Evolutionary conservation across 2,888 invertebrate genomes (phyloP).

Genomic region (Flexamia atlantica): DNA sequence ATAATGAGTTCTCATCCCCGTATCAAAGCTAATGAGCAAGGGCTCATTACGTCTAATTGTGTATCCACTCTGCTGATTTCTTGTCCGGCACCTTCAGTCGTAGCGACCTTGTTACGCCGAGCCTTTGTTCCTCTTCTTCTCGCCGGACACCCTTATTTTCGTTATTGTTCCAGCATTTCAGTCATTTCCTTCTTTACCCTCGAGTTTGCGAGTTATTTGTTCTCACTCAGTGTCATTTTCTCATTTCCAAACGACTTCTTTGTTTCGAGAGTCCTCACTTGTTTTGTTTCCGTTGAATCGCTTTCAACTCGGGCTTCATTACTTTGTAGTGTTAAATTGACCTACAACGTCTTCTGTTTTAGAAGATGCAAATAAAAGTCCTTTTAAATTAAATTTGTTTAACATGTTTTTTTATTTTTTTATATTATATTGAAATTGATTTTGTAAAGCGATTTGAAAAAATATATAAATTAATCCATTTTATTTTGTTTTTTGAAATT

Average conservation of each 20-base stretch:
- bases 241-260: constrained; percentile 39
- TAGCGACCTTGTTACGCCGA: constrained; percentile 20
- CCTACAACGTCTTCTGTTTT: neutral
- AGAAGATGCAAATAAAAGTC: neutral
- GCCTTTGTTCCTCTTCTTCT: constrained; percentile 41
- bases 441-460: no score
- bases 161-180: neutral
- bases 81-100: constrained; percentile 37
- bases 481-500: no score
- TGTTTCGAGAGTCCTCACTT: constrained; percentile 11
- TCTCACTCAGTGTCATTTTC: constrained; percentile 43
- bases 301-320: constrained; percentile 2
- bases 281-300: neutral
- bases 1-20: constrained; percentile 39
- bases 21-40: constrained; percentile 48
- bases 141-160: constrained; percentile 19
- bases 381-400: no score
- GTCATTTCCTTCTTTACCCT: constrained; percentile 45
- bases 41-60: constrained; percentile 49
- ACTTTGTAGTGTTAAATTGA: constrained; percentile 1
- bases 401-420: no score
- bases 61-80: constrained; percentile 49
- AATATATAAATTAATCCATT: no score
- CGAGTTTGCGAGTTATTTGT: constrained; percentile 21
- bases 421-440: no score